Evolutionary conservation across 2,113 vertebrate species (phyloP).

Genomic region (Rhynchopsitta pachyrhyncha): DNA sequence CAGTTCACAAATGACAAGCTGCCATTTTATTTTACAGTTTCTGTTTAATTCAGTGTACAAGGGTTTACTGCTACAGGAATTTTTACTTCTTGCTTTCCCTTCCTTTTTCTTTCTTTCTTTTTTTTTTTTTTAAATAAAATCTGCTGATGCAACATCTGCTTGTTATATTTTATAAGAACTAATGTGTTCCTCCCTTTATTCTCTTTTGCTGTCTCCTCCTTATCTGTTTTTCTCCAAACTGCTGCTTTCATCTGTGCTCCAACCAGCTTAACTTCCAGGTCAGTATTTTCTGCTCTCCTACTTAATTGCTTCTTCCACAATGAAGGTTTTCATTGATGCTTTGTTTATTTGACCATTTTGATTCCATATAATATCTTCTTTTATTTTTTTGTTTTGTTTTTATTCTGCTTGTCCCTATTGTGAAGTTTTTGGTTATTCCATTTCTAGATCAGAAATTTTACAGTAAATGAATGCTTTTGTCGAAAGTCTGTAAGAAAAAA

Average conservation of each 20-base stretch:
- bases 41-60: neutral
- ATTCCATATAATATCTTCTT: constrained; percentile 8
- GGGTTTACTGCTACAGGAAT: neutral
- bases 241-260: constrained; percentile 78
- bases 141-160: constrained; percentile 70
- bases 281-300: constrained; percentile 74
- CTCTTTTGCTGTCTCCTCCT: constrained; percentile 70
- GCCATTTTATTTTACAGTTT: neutral
- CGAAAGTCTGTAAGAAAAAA: constrained; percentile 56
- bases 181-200: constrained; percentile 78
- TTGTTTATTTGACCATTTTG: constrained; percentile 42
- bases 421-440: constrained; percentile 9
- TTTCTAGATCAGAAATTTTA: constrained; percentile 46
- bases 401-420: neutral
- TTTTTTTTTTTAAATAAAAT: neutral
- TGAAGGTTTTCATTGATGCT: constrained; percentile 59
- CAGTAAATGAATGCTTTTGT: constrained; percentile 54
- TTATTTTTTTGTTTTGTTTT: constrained; percentile 13
- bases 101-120: neutral
- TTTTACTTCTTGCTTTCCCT: constrained; percentile 28
- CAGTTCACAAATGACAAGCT: neutral
- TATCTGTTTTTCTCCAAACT: constrained; percentile 75
- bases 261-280: constrained; percentile 93
- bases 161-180: constrained; percentile 75
- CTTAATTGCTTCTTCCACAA: constrained; percentile 43